Evolutionary conservation across 2,113 vertebrate species (phyloP).

Genomic region (Anser brachyrhynchus): DNA sequence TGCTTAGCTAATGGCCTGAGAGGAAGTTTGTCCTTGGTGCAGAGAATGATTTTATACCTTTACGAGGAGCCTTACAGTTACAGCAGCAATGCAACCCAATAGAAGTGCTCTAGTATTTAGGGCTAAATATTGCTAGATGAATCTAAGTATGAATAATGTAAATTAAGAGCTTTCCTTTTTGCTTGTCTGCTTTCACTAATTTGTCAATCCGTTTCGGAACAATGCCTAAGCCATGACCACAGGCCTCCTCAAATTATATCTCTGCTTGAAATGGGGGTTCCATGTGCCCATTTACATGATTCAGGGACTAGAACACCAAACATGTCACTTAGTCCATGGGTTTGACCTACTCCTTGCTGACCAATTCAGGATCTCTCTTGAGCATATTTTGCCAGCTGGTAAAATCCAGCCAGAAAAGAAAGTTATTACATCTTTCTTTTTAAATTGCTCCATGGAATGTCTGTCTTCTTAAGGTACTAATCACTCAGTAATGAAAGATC

Average conservation of each 20-base stretch:
- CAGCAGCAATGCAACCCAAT: neutral
- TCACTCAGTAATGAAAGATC: neutral
- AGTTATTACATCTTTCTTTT: neutral
- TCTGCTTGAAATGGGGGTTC: neutral
- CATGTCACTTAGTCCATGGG: neutral
- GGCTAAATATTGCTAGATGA: neutral
- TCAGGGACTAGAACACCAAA: neutral
- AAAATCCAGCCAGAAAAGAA: neutral
- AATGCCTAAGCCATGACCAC: neutral
- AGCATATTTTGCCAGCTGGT: neutral
- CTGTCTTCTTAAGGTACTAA: neutral
- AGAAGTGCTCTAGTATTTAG: neutral
- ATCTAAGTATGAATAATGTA: neutral
- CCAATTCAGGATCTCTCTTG: neutral
- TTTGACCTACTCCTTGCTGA: neutral
- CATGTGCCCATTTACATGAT: neutral
- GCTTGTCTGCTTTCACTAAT: neutral
- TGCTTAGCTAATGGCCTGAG: neutral
- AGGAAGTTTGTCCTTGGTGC: neutral
- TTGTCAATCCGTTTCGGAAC: neutral
- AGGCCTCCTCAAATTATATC: neutral
- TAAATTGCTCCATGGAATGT: neutral
- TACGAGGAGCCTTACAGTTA: neutral
- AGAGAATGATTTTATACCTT: neutral
- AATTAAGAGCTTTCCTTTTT: neutral